Percentiles rank a stretch among this genome's conserved stretches.
Evolutionary conservation across 1,140 invertebrate genomes (phyloP).

Genomic region (Sycobia sp.): DNA sequence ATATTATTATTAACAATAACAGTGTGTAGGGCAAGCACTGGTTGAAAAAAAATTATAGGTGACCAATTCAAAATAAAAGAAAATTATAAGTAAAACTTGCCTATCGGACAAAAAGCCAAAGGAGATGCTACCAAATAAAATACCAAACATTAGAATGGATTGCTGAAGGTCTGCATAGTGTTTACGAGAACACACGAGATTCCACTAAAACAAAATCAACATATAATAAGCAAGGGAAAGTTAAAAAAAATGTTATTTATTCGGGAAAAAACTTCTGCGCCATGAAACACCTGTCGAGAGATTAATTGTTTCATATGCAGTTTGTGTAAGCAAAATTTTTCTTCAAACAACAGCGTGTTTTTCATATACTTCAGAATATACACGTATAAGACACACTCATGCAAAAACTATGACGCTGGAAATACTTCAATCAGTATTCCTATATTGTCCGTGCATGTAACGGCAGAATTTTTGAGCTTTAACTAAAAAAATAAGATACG

Average conservation of each 20-base stretch:
- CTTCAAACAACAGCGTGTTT: no score
- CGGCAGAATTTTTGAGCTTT: no score
- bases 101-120: slow-evolving; percentile 76
- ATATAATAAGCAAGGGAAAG: slow-evolving; percentile 7
- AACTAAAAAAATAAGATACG: no score
- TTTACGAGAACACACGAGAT: slow-evolving; percentile 68
- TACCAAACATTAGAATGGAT: slow-evolving; percentile 76
- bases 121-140: slow-evolving; percentile 71
- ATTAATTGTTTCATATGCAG: no score
- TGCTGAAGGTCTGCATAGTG: slow-evolving; percentile 74
- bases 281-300: no score
- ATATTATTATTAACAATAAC: neutral
- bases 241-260: neutral
- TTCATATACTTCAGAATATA: no score
- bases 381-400: no score
- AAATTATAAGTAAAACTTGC: slow-evolving; percentile 58
- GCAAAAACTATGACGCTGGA: no score
- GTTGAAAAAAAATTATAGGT: neutral
- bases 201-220: slow-evolving; percentile 61
- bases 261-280: neutral
- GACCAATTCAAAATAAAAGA: slow-evolving; percentile 34
- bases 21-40: neutral
- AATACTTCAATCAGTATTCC: no score
- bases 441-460: no score
- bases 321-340: no score